A percentile compares a stretch with the other conserved stretches of the same genome.
Conservation (phyloP, 2,113 vertebrate genomes). For the Gadus chalcogrammus region DNA sequence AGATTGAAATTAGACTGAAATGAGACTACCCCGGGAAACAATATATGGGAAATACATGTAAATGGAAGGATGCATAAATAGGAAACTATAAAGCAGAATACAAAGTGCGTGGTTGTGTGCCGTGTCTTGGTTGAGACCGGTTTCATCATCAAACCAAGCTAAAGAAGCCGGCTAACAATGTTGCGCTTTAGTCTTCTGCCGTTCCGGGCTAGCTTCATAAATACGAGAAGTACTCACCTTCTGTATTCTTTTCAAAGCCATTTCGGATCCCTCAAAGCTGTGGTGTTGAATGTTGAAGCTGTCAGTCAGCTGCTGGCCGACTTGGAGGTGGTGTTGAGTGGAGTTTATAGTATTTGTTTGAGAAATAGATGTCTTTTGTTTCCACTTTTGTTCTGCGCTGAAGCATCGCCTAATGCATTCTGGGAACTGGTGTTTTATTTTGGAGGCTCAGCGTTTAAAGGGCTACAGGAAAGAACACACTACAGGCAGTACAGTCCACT, state of each 20-base stretch:
- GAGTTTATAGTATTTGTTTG: conserved; percentile 40
- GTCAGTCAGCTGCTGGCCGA: conserved; percentile 37
- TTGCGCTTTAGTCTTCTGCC: neutral
- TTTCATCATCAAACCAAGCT: too few relatives aligned
- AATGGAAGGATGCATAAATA: too few relatives aligned
- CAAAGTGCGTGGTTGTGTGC: too few relatives aligned
- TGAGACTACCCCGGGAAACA: too few relatives aligned
- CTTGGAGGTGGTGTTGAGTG: conserved; percentile 34
- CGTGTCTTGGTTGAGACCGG: too few relatives aligned
- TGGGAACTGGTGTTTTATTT: conserved; percentile 51
- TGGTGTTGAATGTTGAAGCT: conserved; percentile 24
- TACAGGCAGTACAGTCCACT: neutral
- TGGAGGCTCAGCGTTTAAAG: conserved; percentile 34
- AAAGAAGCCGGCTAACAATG: neutral
- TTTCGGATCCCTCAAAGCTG: conserved; percentile 25
- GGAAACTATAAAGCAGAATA: too few relatives aligned
- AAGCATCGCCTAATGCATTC: conserved; percentile 45
- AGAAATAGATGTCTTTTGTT: conserved; percentile 66
- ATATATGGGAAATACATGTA: too few relatives aligned
- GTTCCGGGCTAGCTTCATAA: neutral
- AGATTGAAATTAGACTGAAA: neutral
- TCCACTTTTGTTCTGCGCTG: conserved; percentile 63
- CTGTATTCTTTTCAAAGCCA: conserved; percentile 72
- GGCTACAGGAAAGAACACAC: neutral
- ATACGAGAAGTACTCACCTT: conserved; percentile 49